Base-by-base conservation (phyloP, 2,113 vertebrate genomes). In the Ivindomyrus marchei region DNA sequence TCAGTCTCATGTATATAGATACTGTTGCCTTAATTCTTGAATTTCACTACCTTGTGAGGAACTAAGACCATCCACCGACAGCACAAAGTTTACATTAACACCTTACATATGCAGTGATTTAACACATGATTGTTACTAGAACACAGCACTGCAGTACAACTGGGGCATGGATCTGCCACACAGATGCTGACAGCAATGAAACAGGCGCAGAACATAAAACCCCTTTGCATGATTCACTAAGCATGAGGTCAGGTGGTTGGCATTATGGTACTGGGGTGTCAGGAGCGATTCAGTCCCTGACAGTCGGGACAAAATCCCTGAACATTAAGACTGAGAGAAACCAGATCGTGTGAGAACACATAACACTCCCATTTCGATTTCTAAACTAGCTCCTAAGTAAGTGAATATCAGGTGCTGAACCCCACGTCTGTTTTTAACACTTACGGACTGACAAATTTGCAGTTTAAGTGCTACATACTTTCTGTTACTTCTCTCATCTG, bases 181-280 rank as follows among this genome's bases (percentile, higher is more conserved):
- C 15, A 39, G 88, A 89, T 39, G 90, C 92, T 93, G 91, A 93
- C 74, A 92, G 90, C 94, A 94, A 93, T 94, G 92, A 94, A 85
- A 91, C 91, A 91, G 93, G 90, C 91, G 92, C 91, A 92, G 91
- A 93, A 89, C 88, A 56, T 46, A 92, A 93, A 91, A 90, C 90
- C 92, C 39, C 93, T 93, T 90, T 91, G 93, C 94, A 94, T 93
- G 94, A 92, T 87, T 77, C 89, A 13, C 91, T 94, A 92, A 93
- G 91, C 92, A 92, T 92, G 66, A 90, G 94, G 94, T 96, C 95
- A 96, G 94, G 95, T 95, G 95, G 93, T 95, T 95, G 94, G 95
- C 92, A 96, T 96, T 95, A 96, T 91, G 52, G 95, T 92, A 91
- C 92, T 89, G 90, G 85, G 85, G 91, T 45, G 94, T 94, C 93